Conservation (phyloP, 2,888 invertebrate species). For the Diadegma fenestrale region DNA sequence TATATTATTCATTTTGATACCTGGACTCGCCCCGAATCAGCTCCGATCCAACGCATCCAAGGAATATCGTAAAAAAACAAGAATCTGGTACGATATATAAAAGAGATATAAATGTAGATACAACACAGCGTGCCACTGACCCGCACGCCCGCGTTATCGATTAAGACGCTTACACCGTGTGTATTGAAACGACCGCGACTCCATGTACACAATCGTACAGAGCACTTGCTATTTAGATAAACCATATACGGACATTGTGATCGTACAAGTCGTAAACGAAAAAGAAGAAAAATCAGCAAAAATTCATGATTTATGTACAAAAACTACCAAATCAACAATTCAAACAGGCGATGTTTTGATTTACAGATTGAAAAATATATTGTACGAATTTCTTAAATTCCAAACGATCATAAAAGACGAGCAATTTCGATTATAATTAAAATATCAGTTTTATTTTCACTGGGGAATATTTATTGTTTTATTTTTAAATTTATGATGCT, state of each 20-base stretch:
- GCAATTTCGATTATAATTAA: too few species aligned
- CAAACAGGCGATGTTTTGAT: too few species aligned
- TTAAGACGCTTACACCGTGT: conserved; percentile 41
- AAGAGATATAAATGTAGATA: conserved; percentile 23
- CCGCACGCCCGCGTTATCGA: conserved; percentile 61
- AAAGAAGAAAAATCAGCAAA: too few species aligned
- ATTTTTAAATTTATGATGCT: too few species aligned
- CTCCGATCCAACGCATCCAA: conserved; percentile 30
- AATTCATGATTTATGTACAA: too few species aligned
- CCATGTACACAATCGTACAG: not conserved
- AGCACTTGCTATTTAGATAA: conserved; percentile 5
- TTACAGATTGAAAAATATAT: too few species aligned
- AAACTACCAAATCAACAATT: too few species aligned
- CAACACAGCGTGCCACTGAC: conserved; percentile 68
- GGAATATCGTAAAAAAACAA: conserved; percentile 18
- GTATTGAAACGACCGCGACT: conserved; percentile 1
- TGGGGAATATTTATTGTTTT: too few species aligned
- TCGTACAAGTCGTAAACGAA: not conserved
- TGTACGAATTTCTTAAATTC: too few species aligned
- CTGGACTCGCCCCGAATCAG: conserved; percentile 31
- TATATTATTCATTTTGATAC: not conserved
- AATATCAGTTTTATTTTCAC: too few species aligned
- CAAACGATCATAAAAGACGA: too few species aligned
- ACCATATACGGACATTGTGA: not conserved
- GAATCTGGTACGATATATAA: conserved; percentile 42